Base-by-base conservation (phyloP, 2,113 vertebrate species). In the Tupaia tana region DNA sequence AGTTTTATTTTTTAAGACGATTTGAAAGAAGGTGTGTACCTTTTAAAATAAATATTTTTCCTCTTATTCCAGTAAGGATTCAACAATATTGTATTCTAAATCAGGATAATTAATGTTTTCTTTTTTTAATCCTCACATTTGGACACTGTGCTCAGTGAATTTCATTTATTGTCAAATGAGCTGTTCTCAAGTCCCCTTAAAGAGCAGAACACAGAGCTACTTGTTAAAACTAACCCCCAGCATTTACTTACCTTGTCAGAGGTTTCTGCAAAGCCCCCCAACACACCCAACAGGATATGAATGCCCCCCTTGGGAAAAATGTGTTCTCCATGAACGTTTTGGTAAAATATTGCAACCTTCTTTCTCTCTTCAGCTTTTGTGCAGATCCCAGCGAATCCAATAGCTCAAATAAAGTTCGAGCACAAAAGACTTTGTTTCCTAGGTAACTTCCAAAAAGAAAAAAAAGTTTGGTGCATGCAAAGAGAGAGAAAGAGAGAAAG, bases 341-440 rank as follows among this genome's bases (percentile, higher is more conserved):
- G 98, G 97, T 95, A 96, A 98, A 98, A 98, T 97, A 98, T 97
- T 67, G 80, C 96, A 98, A 98, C 90, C 96, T 98, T 96, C 98
- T 97, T 98, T 98, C 98, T 98, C 97, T 98, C 98, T 98, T 98
- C 96, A 98, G 98, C 98, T 98, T 99, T 99, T 99, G 99, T 99
- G 98, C 97, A n/a, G 96, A 98, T 97, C 97, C 98, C 98, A 95
- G 98, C 95, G 96, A 98, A 98, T 98, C 98, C 98, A 98, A 98
- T 98, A 98, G 99, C 99, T 98, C 98, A 96, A 98, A 99, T 98
- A 99, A 99, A 99, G 98, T 98, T 98, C 71, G 86, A 98, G 98
- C 98, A 99, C 99, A 99, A 99, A 99, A 99, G 99, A 99, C 98
- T 98, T 97, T 96, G 99, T 99, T 99, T 99, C 99, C 99, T 98